Base-by-base conservation (phyloP, 2,113 vertebrate species). In the Pungitius pungitius region DNA sequence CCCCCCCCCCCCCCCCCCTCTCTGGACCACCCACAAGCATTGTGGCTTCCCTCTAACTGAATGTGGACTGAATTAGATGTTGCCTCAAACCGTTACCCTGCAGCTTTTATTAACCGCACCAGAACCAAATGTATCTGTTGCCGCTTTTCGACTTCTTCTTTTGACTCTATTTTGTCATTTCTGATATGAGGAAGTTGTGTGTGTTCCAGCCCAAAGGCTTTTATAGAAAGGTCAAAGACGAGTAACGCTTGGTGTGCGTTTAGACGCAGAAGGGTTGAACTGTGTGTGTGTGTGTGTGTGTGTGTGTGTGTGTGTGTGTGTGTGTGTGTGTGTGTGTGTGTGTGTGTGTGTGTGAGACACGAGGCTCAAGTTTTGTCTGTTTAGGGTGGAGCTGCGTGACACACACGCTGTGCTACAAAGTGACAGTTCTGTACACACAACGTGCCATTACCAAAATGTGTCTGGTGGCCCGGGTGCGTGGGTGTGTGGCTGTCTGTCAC, bases 11-110 rank as follows among this genome's bases (percentile, higher is more conserved):
- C n/a, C n/a, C n/a, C n/a, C n/a, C n/a, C n/a, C n/a, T n/a, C n/a
- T n/a, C n/a, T 0, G 79, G 87, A 86, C 88, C 89, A 86, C 85
- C 88, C 87, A 85, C 80, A 61, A n/a, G 49, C 68, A 26, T 12
- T 75, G 91, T 43, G 73, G 80, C 61, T 84, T 90, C 72, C 59
- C 64, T 80, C 84, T 75, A 63, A 78, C 73, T 71, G 73, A 82
- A 78, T 63, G 61, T 77, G 84, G 69, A 85, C 88, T 89, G 79
- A 82, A 88, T 71, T 75, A 73, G 84, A 87, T 3, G 47, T 26
- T 35, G 60, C 54, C 68, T 80, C 18, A 73, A 61, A 70, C 63
- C 56, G 68, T 84, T 78, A 69, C 62, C 84, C 77, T 35, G 66
- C 58, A 39, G 59, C 81, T 92, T 89, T 82, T 88, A 76, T 80